phyloP scores from a whole-genome alignment of 2,888 invertebrate genomes.

The Sminthurides aquaticus region DNA sequence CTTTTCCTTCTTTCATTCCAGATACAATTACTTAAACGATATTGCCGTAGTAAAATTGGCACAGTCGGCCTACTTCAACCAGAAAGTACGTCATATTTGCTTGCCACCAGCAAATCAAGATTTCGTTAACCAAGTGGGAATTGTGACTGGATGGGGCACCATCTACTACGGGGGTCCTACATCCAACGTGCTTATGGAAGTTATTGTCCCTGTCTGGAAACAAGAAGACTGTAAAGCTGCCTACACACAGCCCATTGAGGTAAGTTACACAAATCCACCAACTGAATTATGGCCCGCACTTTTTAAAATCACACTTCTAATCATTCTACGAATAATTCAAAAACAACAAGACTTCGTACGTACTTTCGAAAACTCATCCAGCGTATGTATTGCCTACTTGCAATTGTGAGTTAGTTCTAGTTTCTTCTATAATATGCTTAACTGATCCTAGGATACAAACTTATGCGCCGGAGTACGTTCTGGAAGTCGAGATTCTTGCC shows the following conservation, averaged over 20 bases:
- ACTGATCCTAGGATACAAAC: conserved; percentile 53
- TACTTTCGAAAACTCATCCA: too few relatives aligned
- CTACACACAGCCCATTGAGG: conserved; percentile 56
- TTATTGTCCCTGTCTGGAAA: conserved; percentile 69
- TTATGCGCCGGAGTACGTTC: conserved; percentile 69
- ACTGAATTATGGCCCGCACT: too few relatives aligned
- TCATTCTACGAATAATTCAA: too few relatives aligned
- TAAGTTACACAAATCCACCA: conserved; percentile 10
- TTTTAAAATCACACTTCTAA: background rate
- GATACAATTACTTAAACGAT: conserved; percentile 63
- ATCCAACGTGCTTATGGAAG: conserved; percentile 66
- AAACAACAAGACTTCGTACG: too few relatives aligned
- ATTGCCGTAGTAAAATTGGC: conserved; percentile 58
- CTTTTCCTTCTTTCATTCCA: conserved; percentile 13
- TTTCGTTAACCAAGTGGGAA: conserved; percentile 56
- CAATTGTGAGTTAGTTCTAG: too few relatives aligned
- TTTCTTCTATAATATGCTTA: background rate
- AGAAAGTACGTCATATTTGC: conserved; percentile 75
- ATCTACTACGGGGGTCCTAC: conserved; percentile 58
- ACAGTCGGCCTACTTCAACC: conserved; percentile 36
- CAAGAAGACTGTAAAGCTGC: conserved; percentile 57
- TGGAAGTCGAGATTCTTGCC: conserved; percentile 74
- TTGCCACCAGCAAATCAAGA: conserved; percentile 58
- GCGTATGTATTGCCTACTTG: too few relatives aligned
- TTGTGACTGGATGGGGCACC: conserved; percentile 55